phyloP scores from a whole-genome alignment of 2,888 invertebrate genomes.

The Eupithecia vulgata region DNA sequence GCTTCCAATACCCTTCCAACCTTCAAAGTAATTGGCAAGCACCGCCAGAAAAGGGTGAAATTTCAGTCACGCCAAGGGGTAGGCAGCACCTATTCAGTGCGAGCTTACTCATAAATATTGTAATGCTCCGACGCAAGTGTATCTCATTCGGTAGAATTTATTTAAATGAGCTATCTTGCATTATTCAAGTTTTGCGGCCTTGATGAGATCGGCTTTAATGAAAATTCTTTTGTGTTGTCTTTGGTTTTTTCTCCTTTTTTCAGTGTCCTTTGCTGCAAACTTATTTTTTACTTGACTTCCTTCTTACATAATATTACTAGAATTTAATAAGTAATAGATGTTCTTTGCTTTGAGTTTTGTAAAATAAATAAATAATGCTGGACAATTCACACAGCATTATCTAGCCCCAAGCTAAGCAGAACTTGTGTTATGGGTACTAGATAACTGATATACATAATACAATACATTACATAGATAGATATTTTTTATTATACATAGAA shows the following conservation, averaged over 20 bases:
- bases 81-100: constrained; percentile 36
- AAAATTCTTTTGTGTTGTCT: constrained; percentile 10
- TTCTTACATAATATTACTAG: not conserved
- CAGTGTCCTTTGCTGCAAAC: not conserved
- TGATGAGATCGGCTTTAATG: constrained; percentile 29
- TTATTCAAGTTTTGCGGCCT: constrained; percentile 54
- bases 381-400: too few relatives aligned
- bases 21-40: constrained; percentile 58
- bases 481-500: too few relatives aligned
- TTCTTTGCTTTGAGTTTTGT: too few relatives aligned
- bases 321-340: too few relatives aligned
- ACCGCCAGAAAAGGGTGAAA: constrained; percentile 63
- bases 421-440: too few relatives aligned
- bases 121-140: constrained; percentile 54
- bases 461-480: too few relatives aligned
- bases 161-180: constrained; percentile 60
- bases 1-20: constrained; percentile 35
- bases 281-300: not conserved
- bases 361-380: too few relatives aligned
- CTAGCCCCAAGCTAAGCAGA: too few relatives aligned
- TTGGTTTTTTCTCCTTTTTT: not conserved
- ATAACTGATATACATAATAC: too few relatives aligned
- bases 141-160: constrained; percentile 59
- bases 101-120: constrained; percentile 71
- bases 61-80: constrained; percentile 64